phyloP scores from a whole-genome alignment of 2,888 invertebrate genomes.

The Schizotus pectinicornis region DNA sequence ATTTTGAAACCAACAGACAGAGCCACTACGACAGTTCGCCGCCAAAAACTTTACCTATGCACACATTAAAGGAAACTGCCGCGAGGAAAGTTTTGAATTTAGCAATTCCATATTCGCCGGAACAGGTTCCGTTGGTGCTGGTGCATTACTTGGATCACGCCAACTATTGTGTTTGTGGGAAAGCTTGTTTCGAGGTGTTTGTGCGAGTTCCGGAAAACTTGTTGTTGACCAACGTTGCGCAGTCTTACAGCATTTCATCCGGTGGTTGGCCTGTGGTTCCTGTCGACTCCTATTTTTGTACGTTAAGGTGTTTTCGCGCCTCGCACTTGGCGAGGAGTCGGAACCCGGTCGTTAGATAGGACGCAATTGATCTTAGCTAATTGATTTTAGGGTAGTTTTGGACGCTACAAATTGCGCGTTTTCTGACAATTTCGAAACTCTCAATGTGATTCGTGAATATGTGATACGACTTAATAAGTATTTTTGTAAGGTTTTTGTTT shows the following conservation, averaged over 20 bases:
- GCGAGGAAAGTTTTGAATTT: slow-evolving; percentile 62
- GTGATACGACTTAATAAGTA: too few species aligned
- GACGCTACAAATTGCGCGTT: too few species aligned
- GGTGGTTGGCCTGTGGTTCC: slow-evolving; percentile 56
- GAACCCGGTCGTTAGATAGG: slow-evolving; percentile 58
- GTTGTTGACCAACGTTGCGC: slow-evolving; percentile 57
- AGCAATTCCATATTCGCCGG: slow-evolving; percentile 63
- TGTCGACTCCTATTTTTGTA: slow-evolving; percentile 70
- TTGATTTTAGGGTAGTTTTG: not conserved
- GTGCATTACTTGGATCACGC: slow-evolving; percentile 67
- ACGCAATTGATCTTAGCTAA: slow-evolving; percentile 60
- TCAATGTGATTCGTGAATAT: too few species aligned
- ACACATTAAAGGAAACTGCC: slow-evolving; percentile 63
- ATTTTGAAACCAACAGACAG: slow-evolving; percentile 54
- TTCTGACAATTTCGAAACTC: too few species aligned
- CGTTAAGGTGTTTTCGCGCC: slow-evolving; percentile 58
- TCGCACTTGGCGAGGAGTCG: slow-evolving; percentile 48
- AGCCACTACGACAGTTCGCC: slow-evolving; percentile 13
- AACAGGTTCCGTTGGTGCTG: slow-evolving; percentile 65
- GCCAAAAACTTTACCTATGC: slow-evolving; percentile 55
- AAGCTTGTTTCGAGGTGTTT: slow-evolving; percentile 52
- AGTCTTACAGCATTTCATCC: slow-evolving; percentile 54
- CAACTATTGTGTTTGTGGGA: slow-evolving; percentile 69
- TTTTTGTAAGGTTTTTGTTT: too few species aligned
- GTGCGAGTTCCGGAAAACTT: slow-evolving; percentile 53